Evolutionary conservation across 2,888 invertebrate species (phyloP), one percentile per base, ranked within the genome.

Genomic region (Thelaira solivaga): DNA sequence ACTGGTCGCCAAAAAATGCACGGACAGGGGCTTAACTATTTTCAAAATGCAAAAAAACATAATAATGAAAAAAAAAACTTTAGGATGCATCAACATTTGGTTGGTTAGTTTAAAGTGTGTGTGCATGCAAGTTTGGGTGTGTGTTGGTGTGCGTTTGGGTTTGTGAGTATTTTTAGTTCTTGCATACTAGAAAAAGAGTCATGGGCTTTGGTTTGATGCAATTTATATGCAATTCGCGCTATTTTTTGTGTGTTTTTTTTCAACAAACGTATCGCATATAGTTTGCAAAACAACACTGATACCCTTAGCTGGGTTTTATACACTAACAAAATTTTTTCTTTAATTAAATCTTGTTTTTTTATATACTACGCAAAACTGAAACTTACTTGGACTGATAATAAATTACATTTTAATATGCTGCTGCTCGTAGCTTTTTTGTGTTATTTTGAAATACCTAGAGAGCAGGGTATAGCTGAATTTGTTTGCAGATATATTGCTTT

Each of bases 171-270:
- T 47, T 29, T 55, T 39, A 47, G 47, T 41, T 18, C 29, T 64
- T 64, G 45, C 31, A 61, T 41, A 45, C 51, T 43, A 47, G 59
- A 39, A 64, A 49, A 49, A 41, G 31, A 61, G 53, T 53, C 45
- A 36, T 22, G 45, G 67, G 41, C 24, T 82, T 84, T 84, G 53
- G 84, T 82, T 84, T 82, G 82, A 78, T 85, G 85, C 86, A 86
- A 83, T 86, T 86, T 84, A 84, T 85, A 86, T 86, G 86, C 85
- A 86, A 81, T 85, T 86, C 83, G 75, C 57, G 75, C 45, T 64
- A n/a, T 71, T 36, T 57, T 59, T 7, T 53, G n/a, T 53, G 18
- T 61, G 49, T 49, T n/a, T 20, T 36, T 65, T n/a, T n/a, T n/a
- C n/a, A n/a, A 13, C 43, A 61, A 68, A 75, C 67, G 67, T 61